A percentile compares a stretch with the other conserved stretches of the same genome.
These are phyloP conservation scores for Archips xylosteana DNA, from an alignment of 2,888 invertebrate genomes.

Conservation along the genomic window DNA sequence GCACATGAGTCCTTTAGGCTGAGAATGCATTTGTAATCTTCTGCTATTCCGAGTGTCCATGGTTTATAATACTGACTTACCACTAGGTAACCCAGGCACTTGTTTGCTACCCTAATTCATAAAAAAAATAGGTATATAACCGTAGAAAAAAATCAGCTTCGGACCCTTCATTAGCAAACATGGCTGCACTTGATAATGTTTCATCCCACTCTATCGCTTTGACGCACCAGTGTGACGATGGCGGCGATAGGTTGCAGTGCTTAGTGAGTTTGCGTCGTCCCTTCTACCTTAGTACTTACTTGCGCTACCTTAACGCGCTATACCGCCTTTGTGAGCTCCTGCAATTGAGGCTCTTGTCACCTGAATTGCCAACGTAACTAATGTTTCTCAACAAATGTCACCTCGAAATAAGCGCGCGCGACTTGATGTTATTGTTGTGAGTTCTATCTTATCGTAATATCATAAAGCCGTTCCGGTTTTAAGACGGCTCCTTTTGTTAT, in stretches of 20 bases:
- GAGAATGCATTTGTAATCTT: no score
- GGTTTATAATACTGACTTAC: no score
- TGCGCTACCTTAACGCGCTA: constrained; percentile 44
- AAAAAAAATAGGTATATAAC: no score
- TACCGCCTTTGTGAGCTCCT: constrained; percentile 66
- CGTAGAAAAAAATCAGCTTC: background rate
- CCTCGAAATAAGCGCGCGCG: constrained; percentile 65
- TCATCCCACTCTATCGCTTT: constrained; percentile 27
- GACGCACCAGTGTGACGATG: constrained; percentile 31
- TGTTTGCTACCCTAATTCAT: no score
- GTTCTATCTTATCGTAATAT: constrained; percentile 61
- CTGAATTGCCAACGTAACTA: constrained; percentile 58
- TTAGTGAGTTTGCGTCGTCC: constrained; percentile 23
- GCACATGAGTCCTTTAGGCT: no score
- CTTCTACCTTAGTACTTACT: constrained; percentile 32
- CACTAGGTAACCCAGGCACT: no score
- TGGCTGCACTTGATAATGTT: constrained; percentile 35
- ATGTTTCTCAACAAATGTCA: constrained; percentile 70
- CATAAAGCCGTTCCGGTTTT: constrained; percentile 62
- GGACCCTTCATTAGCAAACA: constrained; percentile 37
- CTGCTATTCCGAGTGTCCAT: no score
- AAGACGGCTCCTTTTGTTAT: constrained; percentile 60
- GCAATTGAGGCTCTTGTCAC: constrained; percentile 71
- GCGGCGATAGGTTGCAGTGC: constrained; percentile 26
- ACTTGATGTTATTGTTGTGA: constrained; percentile 70